Base-by-base conservation (phyloP, 2,797 vertebrate genomes). In the Characodon lateralis region DNA sequence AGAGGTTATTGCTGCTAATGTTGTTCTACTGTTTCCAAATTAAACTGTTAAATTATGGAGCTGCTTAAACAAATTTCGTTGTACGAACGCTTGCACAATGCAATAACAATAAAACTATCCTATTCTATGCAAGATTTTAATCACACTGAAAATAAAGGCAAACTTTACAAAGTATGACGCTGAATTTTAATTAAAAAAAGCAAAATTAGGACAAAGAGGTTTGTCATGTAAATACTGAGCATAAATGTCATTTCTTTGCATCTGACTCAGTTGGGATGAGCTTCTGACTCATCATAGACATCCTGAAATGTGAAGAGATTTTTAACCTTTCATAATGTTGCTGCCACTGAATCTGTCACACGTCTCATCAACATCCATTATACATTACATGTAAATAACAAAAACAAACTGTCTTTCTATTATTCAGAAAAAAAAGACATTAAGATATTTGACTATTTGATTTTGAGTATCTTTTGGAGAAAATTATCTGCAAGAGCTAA, bases 271-370 rank as follows among this genome's bases (percentile, higher is more conserved):
- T 71, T 6, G 53, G 46, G 0, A 73, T 53, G n/a, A 48, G 18
- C 41, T 65, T 79, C 35, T 41, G 20, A 83, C 69, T 65, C 77
- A 78, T 6, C 28, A 10, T 63, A 69, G 2, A 53, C 46, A 28
- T 10, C 65, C 59, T 63, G 9, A 74, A 53, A 78, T 53, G 31
- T 59, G 28, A 66, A 74, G 53, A 74, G 2, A 78, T 84, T 53
- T 48, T n/a, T 78, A 76, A 82, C 76, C 68, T 86, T 88, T 88
- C 31, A 12, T 70, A 12, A 35, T 18, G 61, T 6, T 39, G 53
- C 79, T 55, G n/a, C 2, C 26, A 22, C 22, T 56, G 50, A 51
- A 46, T 66, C 20, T 22, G 22, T 72, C 69, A 81, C 53, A 84
- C 75, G 71, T 35, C 48, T 13, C 20, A 28, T 53, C 16, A 78